Percentiles rank a stretch among this genome's conserved stretches.
These are phyloP conservation scores for Pandemis heparana DNA, from an alignment of 2,888 invertebrate species.

Conservation along the genomic window DNA sequence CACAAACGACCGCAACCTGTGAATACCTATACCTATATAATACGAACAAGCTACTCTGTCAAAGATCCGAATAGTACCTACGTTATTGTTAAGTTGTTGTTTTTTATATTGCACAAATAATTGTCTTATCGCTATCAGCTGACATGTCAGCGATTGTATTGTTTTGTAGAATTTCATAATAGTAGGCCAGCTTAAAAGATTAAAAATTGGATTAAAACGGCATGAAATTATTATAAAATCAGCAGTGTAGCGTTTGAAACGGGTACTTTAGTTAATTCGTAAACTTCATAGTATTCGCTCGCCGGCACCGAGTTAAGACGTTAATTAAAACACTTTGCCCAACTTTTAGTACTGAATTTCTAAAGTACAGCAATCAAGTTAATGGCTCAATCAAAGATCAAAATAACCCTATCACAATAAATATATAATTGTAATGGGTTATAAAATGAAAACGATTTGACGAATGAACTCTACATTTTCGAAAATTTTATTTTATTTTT, in stretches of 20 bases:
- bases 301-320: slow-evolving; percentile 77
- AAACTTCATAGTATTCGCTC: slow-evolving; percentile 78
- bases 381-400: slow-evolving; percentile 82
- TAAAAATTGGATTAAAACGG: slow-evolving; percentile 52
- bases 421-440: slow-evolving; percentile 67
- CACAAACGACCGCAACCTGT: background rate
- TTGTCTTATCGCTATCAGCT: background rate
- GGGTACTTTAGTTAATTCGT: slow-evolving; percentile 82
- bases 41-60: background rate
- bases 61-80: background rate
- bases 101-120: background rate
- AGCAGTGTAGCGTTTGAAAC: slow-evolving; percentile 65
- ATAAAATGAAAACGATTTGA: slow-evolving; percentile 55
- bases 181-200: slow-evolving; percentile 20
- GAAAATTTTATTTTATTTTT: too few species aligned
- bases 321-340: slow-evolving; percentile 83
- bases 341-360: slow-evolving; percentile 83
- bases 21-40: background rate
- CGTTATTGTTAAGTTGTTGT: background rate
- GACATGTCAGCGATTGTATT: background rate
- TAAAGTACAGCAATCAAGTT: slow-evolving; percentile 82
- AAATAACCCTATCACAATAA: slow-evolving; percentile 78
- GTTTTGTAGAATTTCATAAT: background rate
- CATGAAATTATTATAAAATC: slow-evolving; percentile 62
- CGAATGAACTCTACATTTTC: too few species aligned